phyloP scores from a whole-genome alignment of 2,797 vertebrate genomes.

The Lacerta agilis region DNA sequence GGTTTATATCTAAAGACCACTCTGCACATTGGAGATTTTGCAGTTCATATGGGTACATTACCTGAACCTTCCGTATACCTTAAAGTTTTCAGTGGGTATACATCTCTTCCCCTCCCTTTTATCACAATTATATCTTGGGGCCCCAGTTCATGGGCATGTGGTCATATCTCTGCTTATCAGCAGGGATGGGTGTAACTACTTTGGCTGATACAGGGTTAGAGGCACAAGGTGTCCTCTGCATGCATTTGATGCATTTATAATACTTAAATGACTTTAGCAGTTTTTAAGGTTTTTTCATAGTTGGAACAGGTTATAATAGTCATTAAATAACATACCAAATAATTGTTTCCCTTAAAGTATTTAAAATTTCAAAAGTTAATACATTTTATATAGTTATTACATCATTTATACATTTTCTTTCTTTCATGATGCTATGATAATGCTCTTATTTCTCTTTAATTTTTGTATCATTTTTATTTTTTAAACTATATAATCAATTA shows the following conservation, averaged over 20 bases:
- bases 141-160: not conserved
- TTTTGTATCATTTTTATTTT: not conserved
- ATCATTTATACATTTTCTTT: not conserved
- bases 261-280: not conserved
- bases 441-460: not conserved
- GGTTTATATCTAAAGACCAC: not conserved
- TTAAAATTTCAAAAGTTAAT: not conserved
- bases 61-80: not conserved
- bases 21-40: not conserved
- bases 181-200: not conserved
- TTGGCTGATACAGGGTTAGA: not conserved
- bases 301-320: not conserved
- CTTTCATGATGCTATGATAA: too few relatives aligned
- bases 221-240: not conserved
- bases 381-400: not conserved
- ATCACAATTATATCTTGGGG: not conserved
- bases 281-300: not conserved
- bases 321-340: not conserved
- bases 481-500: not conserved
- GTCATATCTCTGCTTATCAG: not conserved
- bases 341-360: not conserved
- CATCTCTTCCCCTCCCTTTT: not conserved
- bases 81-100: not conserved
- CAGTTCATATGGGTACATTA: not conserved
- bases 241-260: not conserved